Percentiles rank a stretch among this genome's conserved stretches.
Evolutionary conservation across 1,140 invertebrate genomes (phyloP).

Genomic region (roundworm (Caenorhabditis elegans)): DNA sequence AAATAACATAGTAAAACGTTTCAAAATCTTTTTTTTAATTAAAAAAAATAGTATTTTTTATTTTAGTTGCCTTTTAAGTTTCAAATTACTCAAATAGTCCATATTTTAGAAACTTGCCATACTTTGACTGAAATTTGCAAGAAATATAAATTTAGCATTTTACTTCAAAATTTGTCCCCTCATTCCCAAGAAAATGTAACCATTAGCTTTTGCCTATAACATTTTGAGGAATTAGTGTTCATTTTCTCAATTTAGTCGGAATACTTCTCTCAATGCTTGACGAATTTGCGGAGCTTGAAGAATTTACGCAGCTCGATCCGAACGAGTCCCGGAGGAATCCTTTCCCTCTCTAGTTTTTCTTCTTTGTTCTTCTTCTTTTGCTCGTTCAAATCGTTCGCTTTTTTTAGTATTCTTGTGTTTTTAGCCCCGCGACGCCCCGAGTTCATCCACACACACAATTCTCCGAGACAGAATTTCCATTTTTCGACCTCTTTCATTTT

Average conservation of each 20-base stretch:
- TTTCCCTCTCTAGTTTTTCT: neutral
- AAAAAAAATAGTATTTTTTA: too few species aligned
- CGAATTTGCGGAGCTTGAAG: neutral
- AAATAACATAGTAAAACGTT: too few species aligned
- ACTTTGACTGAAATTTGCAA: too few species aligned
- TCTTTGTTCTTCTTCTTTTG: neutral
- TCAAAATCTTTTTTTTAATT: too few species aligned
- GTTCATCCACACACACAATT: neutral
- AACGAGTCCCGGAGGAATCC: conserved; percentile 15
- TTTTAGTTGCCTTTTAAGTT: too few species aligned
- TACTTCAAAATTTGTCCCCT: too few species aligned
- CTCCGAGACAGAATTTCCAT: neutral
- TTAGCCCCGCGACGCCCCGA: neutral
- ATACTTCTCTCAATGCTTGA: neutral
- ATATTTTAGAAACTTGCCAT: too few species aligned
- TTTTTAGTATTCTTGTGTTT: neutral
- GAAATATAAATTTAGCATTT: too few species aligned
- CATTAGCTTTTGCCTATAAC: too few species aligned
- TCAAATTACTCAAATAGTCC: too few species aligned
- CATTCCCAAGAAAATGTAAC: too few species aligned
- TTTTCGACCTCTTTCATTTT: neutral
- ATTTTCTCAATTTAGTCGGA: conserved; percentile 71
- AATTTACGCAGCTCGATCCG: neutral
- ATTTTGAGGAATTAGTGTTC: too few species aligned
- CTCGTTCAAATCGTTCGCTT: conserved; percentile 14